Evolutionary conservation across 2,113 vertebrate genomes (phyloP), one percentile per base, ranked within the genome.

Genomic region (Thryonomys swinderianus): DNA sequence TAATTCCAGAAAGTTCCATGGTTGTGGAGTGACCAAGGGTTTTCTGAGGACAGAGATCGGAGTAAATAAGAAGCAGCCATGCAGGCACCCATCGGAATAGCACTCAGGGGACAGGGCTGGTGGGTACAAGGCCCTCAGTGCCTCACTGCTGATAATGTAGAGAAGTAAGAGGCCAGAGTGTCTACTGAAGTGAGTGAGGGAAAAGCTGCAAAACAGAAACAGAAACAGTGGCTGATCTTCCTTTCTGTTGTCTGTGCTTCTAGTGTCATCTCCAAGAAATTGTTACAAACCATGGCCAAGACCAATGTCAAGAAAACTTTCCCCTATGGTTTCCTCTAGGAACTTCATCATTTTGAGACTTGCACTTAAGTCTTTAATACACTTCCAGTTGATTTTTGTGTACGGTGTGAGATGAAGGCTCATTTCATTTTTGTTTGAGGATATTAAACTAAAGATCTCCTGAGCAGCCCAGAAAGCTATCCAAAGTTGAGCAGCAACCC

Each of bases 121-220:
- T 51, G 18, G 27, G 4, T 1, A 0, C 34, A 66, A 55, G 32
- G 2, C 7, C 21, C n/a, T 14, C 1, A 12, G 16, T 14, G 10
- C 20, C 21, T n/a, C 16, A 21, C 48, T 34, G 27, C 57, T 87
- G 37, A 40, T 37, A 13, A 16, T 66, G 55, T 48, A 53, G 64
- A 37, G 45, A 16, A 82, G 30, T 4, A 62, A 91, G n/a, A 84
- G n/a, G 7, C 8, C 62, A 59, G 25, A 34, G 1, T 40, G 20
- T 51, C 51, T 12, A 8, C 61, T 48, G 30, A 27, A 40, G 18
- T 17, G 7, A 69, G 61, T 1, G 6, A 71, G 1, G n/a, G 20
- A 85, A 37, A 32, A 61, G 25, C 27, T 2, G 9, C 48, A 76
- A 91, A 78, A 87, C 8, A 83, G 61, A 84, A 84, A 62, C 34